Evolutionary conservation across 2,888 invertebrate genomes (phyloP), one percentile per base, ranked within the genome.

Genomic region (Tachystola acroxantha): DNA sequence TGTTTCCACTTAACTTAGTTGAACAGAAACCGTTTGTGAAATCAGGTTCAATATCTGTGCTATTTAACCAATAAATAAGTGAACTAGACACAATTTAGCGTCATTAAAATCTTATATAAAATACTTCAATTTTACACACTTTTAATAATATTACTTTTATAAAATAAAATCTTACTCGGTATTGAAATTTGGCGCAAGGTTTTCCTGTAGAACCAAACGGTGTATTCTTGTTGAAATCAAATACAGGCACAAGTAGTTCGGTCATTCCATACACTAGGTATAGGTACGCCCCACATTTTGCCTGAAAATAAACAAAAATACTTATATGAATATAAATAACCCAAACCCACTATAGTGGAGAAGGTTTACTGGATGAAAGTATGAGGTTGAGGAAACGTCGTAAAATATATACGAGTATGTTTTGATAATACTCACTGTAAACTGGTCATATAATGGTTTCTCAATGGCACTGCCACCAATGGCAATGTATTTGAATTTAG

Each of bases 381-480:
- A n/a, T n/a, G n/a, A n/a, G n/a, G n/a, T n/a, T n/a, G n/a, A n/a
- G n/a, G n/a, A n/a, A n/a, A n/a, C n/a, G n/a, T n/a, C n/a, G n/a
- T n/a, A n/a, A n/a, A n/a, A n/a, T n/a, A n/a, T n/a, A n/a, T n/a
- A n/a, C n/a, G n/a, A n/a, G n/a, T n/a, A n/a, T n/a, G n/a, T n/a
- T n/a, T n/a, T n/a, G n/a, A n/a, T 5, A 39, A 50, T 51, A 66
- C 70, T 67, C 54, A 72, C 73, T 52, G 41, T 63, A 49, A 75
- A 61, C 57, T 50, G 57, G 39, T 70, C 64, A 32, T 61, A 43
- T 48, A 74, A 48, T 43, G 57, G 46, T 37, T 65, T 71, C 14
- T 69, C 66, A 32, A 72, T 57, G 32, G 62, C 53, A 46, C 66
- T 59, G 38, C 74, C 71, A 13, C 67, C 66, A 43, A 75, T 67